Conservation (phyloP, 2,797 vertebrate genomes). For the Knipowitschia caucasica region DNA sequence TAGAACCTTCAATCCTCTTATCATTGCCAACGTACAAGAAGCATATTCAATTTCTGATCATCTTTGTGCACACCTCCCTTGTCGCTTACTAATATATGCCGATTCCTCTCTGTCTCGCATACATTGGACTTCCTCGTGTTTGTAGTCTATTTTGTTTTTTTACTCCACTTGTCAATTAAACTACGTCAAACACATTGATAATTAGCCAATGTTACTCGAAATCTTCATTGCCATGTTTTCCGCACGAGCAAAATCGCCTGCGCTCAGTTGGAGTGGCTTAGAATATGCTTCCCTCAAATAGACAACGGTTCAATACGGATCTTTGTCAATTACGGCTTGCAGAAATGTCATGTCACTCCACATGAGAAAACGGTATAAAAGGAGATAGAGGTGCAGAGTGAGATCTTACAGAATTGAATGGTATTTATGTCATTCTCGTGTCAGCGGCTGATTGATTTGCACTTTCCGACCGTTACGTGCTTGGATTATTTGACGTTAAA, state of each 20-base stretch:
- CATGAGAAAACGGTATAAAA: constrained; percentile 67
- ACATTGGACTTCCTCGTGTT: constrained; percentile 91
- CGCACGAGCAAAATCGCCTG: constrained; percentile 93
- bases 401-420: constrained; percentile 69
- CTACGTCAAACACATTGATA: constrained; percentile 92
- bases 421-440: constrained; percentile 70
- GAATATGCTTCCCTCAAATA: too few species aligned
- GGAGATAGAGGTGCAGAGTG: constrained; percentile 63
- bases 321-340: constrained; percentile 72
- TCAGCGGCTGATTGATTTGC: constrained; percentile 69
- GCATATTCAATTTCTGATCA: constrained; percentile 84
- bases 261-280: constrained; percentile 82
- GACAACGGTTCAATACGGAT: constrained; percentile 65
- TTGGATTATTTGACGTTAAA: constrained; percentile 37
- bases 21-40: constrained; percentile 62
- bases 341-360: constrained; percentile 69
- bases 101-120: constrained; percentile 90
- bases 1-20: constrained; percentile 59
- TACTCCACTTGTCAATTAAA: constrained; percentile 94
- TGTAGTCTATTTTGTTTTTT: constrained; percentile 88
- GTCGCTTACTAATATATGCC: constrained; percentile 90
- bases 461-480: constrained; percentile 44
- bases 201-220: too few species aligned
- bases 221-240: constrained; percentile 99
- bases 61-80: constrained; percentile 84